These are phyloP conservation scores for Rhinopithecus roxellana DNA, from an alignment of 2,113 vertebrate species.

Conservation along the genomic window DNA sequence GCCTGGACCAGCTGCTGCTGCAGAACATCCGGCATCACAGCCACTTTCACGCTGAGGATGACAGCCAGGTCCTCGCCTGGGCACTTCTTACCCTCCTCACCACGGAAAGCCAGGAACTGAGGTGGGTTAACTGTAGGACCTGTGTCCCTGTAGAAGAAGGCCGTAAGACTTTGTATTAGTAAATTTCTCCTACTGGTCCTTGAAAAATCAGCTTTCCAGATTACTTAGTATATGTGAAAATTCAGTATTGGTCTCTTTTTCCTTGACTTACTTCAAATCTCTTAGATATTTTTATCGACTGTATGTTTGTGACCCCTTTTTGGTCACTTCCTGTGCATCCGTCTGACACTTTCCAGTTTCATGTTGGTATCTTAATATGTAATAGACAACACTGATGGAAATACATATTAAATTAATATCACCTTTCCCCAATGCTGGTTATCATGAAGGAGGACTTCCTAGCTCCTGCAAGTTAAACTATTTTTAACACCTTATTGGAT, in stretches of 20 bases:
- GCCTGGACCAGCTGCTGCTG: slow-evolving; percentile 89
- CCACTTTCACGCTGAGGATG: slow-evolving; percentile 71
- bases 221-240: not conserved
- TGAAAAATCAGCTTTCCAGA: not conserved
- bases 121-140: slow-evolving; percentile 77
- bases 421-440: not conserved
- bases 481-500: not conserved
- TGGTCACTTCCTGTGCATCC: not conserved
- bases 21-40: slow-evolving; percentile 84
- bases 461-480: not conserved
- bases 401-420: not conserved
- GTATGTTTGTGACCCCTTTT: not conserved
- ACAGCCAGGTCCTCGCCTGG: slow-evolving; percentile 89
- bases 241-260: not conserved
- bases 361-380: not conserved
- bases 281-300: not conserved
- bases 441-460: not conserved
- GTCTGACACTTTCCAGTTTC: not conserved
- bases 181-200: not conserved
- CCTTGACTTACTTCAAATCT: not conserved
- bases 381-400: not conserved
- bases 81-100: slow-evolving; percentile 89
- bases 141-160: not conserved
- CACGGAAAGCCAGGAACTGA: slow-evolving; percentile 87
- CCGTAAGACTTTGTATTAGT: not conserved